Conservation (phyloP, 1,140 invertebrate species). For the Leptestheria dahalacensis region DNA sequence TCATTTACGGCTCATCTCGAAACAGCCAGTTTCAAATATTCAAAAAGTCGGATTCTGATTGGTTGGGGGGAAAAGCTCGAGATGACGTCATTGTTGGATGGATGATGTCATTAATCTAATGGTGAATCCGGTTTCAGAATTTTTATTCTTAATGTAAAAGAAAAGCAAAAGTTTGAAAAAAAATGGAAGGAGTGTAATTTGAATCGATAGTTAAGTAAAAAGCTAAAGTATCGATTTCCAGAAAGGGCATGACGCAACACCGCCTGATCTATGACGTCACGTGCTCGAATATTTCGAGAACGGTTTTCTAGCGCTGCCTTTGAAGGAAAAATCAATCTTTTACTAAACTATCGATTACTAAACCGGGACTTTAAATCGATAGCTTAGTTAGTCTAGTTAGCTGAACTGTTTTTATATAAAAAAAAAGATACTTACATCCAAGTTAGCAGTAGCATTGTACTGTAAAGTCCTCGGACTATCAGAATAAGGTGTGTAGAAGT, state of each 20-base stretch:
- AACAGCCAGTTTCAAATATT: too few relatives aligned
- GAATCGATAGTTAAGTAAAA: neutral
- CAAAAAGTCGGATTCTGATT: too few relatives aligned
- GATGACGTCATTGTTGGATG: too few relatives aligned
- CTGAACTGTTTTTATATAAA: too few relatives aligned
- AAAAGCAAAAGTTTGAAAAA: too few relatives aligned
- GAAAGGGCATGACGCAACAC: neutral
- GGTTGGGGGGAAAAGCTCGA: too few relatives aligned
- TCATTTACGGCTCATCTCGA: too few relatives aligned
- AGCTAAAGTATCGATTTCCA: neutral
- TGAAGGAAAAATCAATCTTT: neutral
- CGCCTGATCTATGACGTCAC: neutral
- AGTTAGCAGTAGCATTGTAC: neutral
- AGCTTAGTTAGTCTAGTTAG: neutral
- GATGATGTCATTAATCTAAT: too few relatives aligned
- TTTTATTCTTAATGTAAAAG: too few relatives aligned
- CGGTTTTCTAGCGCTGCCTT: neutral
- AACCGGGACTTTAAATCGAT: neutral
- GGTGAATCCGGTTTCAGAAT: too few relatives aligned
- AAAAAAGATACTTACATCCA: neutral
- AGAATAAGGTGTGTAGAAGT: constrained; percentile 6
- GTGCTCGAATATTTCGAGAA: too few relatives aligned
- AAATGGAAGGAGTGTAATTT: too few relatives aligned
- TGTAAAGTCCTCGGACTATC: neutral
- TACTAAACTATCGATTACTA: neutral